Evolutionary conservation across 2,888 invertebrate genomes (phyloP), one percentile per base, ranked within the genome.

Genomic region (Scaptomyza parva): DNA sequence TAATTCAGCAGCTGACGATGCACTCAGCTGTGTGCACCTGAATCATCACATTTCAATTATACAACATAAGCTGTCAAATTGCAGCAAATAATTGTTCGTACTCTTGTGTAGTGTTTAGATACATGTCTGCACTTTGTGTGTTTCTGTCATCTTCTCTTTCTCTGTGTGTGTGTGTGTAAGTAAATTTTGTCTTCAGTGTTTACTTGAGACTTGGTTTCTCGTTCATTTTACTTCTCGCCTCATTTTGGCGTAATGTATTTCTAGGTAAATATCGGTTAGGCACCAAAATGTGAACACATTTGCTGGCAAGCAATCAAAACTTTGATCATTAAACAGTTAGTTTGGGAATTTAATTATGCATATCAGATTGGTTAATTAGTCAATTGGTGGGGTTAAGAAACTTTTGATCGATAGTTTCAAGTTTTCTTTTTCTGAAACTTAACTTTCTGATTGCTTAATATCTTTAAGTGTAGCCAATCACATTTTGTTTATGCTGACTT

Each of bases 21-120:
- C 71, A 71, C 50, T 59, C 81, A 65, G 41, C 41, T 52, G 59
- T 62, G 26, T 72, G 66, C 64, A 83, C 60, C 77, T 80, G 65
- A 80, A 71, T 86, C 81, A 76, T 80, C 87, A 74, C 74, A 87
- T 87, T 78, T 81, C 76, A 78, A 82, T 87, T 78, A 76, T 63
- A 62, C 72, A 79, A 63, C 57, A 65, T 76, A 76, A 76, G 80
- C 77, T 76, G 59, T 54, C 65, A 54, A 72, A 66, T 65, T 57
- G 67, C 54, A 33, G 59, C 68, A 72, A 75, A 74, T 79, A 84
- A 73, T 81, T 62, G 54, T 37, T 17, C 3, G 7, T 17, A 9
- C 2, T 33, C n/a, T n/a, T n/a, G 6, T 33, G 30, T 33, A n/a
- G n/a, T 28, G 9, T 8, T 3, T 43, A 43, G 48, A 41, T 69